These are phyloP conservation scores for Spilosoma lubricipeda DNA, from an alignment of 2,888 invertebrate species.

Conservation along the genomic window DNA sequence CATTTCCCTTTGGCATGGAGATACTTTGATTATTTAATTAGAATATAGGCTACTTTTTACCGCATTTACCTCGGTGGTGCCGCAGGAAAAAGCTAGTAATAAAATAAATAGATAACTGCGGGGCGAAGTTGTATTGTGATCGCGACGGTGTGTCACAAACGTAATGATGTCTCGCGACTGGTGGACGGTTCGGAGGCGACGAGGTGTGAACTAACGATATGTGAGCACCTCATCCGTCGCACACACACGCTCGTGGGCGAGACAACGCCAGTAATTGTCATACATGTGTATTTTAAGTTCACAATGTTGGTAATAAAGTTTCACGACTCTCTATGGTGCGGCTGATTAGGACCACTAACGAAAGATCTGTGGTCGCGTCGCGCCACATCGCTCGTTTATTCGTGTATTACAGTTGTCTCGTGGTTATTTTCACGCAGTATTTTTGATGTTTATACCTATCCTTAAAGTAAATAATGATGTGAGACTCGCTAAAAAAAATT, in stretches of 20 bases:
- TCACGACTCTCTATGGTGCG: slow-evolving; percentile 65
- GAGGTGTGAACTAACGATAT: slow-evolving; percentile 79
- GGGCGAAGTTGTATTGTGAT: slow-evolving; percentile 10
- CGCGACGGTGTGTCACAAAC: slow-evolving; percentile 45
- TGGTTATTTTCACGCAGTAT: slow-evolving; percentile 53
- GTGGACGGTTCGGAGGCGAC: slow-evolving; percentile 57
- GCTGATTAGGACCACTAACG: slow-evolving; percentile 73
- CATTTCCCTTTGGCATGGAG: no score
- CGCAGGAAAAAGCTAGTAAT: not conserved
- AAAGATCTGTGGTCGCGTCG: slow-evolving; percentile 72
- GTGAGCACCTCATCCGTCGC: slow-evolving; percentile 73
- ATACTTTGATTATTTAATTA: no score
- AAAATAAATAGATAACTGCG: slow-evolving; percentile 1
- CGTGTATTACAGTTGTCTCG: slow-evolving; percentile 58
- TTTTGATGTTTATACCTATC: slow-evolving; percentile 34
- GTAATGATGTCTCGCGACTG: slow-evolving; percentile 43
- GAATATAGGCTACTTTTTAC: no score
- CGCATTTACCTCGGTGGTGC: no score
- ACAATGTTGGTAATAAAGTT: slow-evolving; percentile 73
- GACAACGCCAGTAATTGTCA: slow-evolving; percentile 77
- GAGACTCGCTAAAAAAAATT: slow-evolving; percentile 21
- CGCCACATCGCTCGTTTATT: slow-evolving; percentile 57
- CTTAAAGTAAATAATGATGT: slow-evolving; percentile 29
- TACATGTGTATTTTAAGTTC: slow-evolving; percentile 83
- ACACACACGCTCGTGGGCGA: slow-evolving; percentile 62